Base-by-base conservation (phyloP, 2,797 vertebrate species). In the Gobio occitaniae region DNA sequence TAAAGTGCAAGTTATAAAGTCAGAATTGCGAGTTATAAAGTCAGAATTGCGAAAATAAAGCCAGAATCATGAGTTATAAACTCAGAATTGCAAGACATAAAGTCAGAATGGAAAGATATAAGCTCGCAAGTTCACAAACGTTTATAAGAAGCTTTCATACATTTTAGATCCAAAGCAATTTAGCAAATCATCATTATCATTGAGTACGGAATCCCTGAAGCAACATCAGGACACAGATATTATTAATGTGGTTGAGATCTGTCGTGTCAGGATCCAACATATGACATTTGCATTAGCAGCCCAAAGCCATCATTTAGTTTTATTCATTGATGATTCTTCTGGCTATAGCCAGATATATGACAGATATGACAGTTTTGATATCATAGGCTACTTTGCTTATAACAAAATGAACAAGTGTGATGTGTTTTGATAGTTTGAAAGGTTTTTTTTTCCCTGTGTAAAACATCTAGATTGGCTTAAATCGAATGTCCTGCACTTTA, bases 401-500 rank as follows among this genome's bases (percentile, higher is more conserved):
- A 80, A 41, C 38, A 9, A 29, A 16, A 84, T 47, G 13, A 21
- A 47, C 38, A 84, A 48, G 16, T 19, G 54, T n/a, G 50, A 29
- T 68, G 29, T 69, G 66, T 70, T 82, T 50, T 71, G 44, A 80
- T 71, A 54, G 50, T 74, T 75, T 75, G 69, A 48, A 56, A 56
- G 44, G 32, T 32, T 70, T 75, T 84, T 32, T 25, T 32, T 82
- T 52, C 6, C 15, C 72, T 69, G 80, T 83, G 11, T 70, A 71
- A 81, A 36, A 50, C 71, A 82, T 79, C 56, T 47, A 83, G 61
- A 76, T 82, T 36, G 74, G 78, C 68, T 41, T 59, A 16, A 36
- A 69, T 48, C 36, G 54, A 69, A 44, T 15, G 56, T 50, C 36
- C 82, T 76, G 85, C 87, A 88, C 85, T 89, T 69, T 83, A 47